phyloP scores from a whole-genome alignment of 2,113 vertebrate genomes.

The Morphnarchus princeps region DNA sequence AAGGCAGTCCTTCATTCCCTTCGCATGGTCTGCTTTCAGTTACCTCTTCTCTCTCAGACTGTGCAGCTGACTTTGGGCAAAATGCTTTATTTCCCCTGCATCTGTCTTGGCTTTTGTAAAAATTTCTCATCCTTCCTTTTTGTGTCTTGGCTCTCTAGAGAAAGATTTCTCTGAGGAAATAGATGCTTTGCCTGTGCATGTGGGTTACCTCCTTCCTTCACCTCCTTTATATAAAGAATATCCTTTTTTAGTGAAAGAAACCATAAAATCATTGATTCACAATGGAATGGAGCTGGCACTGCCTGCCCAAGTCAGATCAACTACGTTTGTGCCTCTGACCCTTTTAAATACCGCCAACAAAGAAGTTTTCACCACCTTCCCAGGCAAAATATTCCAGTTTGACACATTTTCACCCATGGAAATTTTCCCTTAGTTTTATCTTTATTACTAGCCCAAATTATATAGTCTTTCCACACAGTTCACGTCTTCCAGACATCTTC shows the following conservation, averaged over 20 bases:
- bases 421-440: neutral
- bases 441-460: neutral
- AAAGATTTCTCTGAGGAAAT: neutral
- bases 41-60: neutral
- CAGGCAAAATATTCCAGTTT: neutral
- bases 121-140: neutral
- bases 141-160: neutral
- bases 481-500: neutral
- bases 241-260: neutral
- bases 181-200: neutral
- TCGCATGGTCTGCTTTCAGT: neutral
- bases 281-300: neutral
- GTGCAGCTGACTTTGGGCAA: neutral
- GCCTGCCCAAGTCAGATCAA: neutral
- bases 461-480: neutral
- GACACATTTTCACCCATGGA: neutral
- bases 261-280: neutral
- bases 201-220: neutral
- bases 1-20: neutral
- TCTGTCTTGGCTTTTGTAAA: neutral
- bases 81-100: neutral
- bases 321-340: neutral
- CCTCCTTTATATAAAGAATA: neutral
- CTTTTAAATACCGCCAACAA: neutral
- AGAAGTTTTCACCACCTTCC: neutral